These are phyloP conservation scores for Drosophila barbarae DNA, from an alignment of 2,888 invertebrate species.

Conservation along the genomic window DNA sequence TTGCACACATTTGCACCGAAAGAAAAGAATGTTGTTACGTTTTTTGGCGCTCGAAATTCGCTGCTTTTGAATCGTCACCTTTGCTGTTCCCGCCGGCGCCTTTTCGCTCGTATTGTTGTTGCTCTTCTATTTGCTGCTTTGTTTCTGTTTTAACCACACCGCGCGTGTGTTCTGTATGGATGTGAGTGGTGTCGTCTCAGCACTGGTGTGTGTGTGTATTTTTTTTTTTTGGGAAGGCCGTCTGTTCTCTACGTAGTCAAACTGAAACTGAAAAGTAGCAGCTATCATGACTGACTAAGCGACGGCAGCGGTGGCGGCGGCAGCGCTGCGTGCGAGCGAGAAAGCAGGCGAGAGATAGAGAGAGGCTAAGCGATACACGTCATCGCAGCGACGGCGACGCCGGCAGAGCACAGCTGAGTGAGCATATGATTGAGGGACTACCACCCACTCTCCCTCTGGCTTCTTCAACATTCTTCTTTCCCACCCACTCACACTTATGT, in stretches of 20 bases:
- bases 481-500: conserved; percentile 9
- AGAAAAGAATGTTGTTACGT: conserved; percentile 16
- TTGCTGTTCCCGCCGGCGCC: conserved; percentile 29
- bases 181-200: conserved; percentile 26
- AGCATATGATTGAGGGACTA: conserved; percentile 30
- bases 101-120: conserved; percentile 14
- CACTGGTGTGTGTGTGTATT: conserved; percentile 25
- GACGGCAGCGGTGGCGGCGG: conserved; percentile 18
- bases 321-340: conserved; percentile 15
- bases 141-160: conserved; percentile 22
- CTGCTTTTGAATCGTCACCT: conserved; percentile 56
- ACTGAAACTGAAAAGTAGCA: conserved; percentile 69
- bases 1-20: conserved; percentile 27
- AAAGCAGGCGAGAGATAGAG: conserved; percentile 3
- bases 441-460: not conserved
- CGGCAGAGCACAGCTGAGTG: conserved; percentile 33
- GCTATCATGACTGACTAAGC: conserved; percentile 69
- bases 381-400: conserved; percentile 30
- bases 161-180: conserved; percentile 26
- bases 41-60: conserved; percentile 64
- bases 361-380: conserved; percentile 20
- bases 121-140: conserved; percentile 8
- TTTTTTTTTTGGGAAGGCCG: conserved; percentile 32
- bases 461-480: not conserved
- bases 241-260: conserved; percentile 56